Evolutionary conservation across 2,113 vertebrate genomes (phyloP).

Genomic region (Hippocampus barbouri): DNA sequence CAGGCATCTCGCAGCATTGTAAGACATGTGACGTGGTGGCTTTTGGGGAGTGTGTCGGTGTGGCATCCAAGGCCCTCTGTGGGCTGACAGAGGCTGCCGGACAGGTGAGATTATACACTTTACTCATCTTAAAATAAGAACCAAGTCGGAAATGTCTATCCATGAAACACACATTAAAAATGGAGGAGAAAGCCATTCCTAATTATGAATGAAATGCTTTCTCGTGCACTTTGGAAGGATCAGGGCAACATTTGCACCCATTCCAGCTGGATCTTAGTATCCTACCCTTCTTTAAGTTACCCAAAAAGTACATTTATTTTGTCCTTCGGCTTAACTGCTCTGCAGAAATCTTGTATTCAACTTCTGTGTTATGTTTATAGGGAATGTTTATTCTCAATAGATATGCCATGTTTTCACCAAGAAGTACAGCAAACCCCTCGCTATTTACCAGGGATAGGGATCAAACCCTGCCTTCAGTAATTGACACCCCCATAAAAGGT

Average conservation of each 20-base stretch:
- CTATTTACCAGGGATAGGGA: too few species aligned
- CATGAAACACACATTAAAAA: background rate
- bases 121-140: background rate
- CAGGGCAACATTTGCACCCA: background rate
- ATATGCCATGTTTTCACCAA: too few species aligned
- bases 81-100: constrained; percentile 94
- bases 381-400: background rate
- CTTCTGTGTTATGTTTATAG: background rate
- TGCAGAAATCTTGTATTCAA: background rate
- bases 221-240: background rate
- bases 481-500: too few species aligned
- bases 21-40: constrained; percentile 90
- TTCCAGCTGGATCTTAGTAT: too few species aligned
- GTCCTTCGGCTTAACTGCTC: background rate
- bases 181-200: background rate
- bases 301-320: constrained; percentile 17
- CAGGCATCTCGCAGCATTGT: constrained; percentile 96
- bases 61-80: constrained; percentile 95
- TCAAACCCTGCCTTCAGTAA: too few species aligned
- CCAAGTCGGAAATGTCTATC: background rate
- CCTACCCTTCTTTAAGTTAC: too few species aligned
- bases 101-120: constrained; percentile 77
- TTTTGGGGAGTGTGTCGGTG: constrained; percentile 91
- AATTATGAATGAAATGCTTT: background rate
- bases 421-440: too few species aligned